Percentiles rank a stretch among this genome's conserved stretches.
Conservation (phyloP, 2,888 invertebrate species). For the Chloroclystis v-ata region DNA sequence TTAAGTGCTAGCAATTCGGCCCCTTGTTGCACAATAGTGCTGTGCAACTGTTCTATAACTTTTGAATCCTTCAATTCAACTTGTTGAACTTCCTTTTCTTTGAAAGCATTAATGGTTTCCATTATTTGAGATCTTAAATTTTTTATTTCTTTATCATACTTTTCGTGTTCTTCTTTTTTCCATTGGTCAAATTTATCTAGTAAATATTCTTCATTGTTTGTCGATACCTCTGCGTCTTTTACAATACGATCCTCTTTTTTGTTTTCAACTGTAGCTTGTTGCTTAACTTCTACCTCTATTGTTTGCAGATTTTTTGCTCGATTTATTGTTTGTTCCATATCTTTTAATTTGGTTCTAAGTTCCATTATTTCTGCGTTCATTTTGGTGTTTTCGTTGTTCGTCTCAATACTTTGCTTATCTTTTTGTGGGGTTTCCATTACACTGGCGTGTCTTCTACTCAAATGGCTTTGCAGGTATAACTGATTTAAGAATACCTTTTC, state of each 20-base stretch:
- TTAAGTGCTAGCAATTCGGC: conserved; percentile 68
- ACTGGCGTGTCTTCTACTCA: conserved; percentile 77
- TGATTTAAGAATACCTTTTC: conserved; percentile 83
- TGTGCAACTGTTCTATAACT: conserved; percentile 58
- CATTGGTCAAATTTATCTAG: conserved; percentile 68
- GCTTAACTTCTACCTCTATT: conserved; percentile 19
- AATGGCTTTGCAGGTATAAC: conserved; percentile 80
- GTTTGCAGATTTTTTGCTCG: conserved; percentile 32
- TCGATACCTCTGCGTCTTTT: conserved; percentile 57
- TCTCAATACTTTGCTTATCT: conserved; percentile 36
- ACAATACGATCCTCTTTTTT: conserved; percentile 33
- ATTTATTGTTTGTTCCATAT: conserved; percentile 57
- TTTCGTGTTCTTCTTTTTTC: conserved; percentile 74
- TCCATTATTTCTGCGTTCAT: conserved; percentile 67
- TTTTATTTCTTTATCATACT: conserved; percentile 74
- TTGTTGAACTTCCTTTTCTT: conserved; percentile 42
- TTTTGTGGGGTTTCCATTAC: conserved; percentile 51
- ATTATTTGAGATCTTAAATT: conserved; percentile 59
- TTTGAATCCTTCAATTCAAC: conserved; percentile 40
- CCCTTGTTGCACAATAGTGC: conserved; percentile 72
- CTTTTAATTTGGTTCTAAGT: conserved; percentile 68
- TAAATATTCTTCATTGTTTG: conserved; percentile 50
- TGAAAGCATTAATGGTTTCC: conserved; percentile 55
- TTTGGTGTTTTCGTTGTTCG: conserved; percentile 77
- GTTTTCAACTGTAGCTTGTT: conserved; percentile 12